Evolutionary conservation across 2,113 vertebrate species (phyloP), one percentile per base, ranked within the genome.

Genomic region (Callithrix jacchus): DNA sequence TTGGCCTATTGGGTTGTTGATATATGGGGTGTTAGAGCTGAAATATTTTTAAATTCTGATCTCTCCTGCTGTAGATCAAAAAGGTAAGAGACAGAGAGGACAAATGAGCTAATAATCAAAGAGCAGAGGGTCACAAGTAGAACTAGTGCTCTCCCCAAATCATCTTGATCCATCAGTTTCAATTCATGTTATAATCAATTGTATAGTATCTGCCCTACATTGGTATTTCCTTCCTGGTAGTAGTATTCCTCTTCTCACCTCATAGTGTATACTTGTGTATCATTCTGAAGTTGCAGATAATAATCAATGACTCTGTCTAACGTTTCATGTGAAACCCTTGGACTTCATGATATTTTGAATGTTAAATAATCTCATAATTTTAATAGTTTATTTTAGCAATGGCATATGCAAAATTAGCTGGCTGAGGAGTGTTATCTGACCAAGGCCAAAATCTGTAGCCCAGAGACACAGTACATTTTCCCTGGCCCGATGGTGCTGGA

Each of bases 341-440:
- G 32, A 56, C 17, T 61, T 87, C 49, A 16, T 68, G 13, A 5
- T 89, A 71, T 25, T 61, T 70, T 95, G 9, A 56, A 87, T 35
- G 54, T 68, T 90, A 94, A 91, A 91, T 84, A 79, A 81, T 81
- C 93, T 64, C 14, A 74, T 52, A 70, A 81, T 90, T 86, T 76
- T 76, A 89, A 79, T 79, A 80, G 21, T 73, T 80, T 87, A 70
- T 89, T 93, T 87, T 47, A 74, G 17, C 40, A 92, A 45, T 45
- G 9, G 11, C 9, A 52, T 74, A 42, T 35, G 23, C 25, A 45
- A 52, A 92, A 79, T 87, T 89, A n/a, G 17, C 86, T 83, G 16
- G 74, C 12, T 30, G 12, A 92, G 5, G 32, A 70, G 32, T 81
- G 3, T 86, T 42, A 3, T 88, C 37, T 92, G 30, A 56, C 17